Evolutionary conservation across 1,140 invertebrate genomes (phyloP), one percentile per base, ranked within the genome.

Genomic region (Halyomorpha halys): DNA sequence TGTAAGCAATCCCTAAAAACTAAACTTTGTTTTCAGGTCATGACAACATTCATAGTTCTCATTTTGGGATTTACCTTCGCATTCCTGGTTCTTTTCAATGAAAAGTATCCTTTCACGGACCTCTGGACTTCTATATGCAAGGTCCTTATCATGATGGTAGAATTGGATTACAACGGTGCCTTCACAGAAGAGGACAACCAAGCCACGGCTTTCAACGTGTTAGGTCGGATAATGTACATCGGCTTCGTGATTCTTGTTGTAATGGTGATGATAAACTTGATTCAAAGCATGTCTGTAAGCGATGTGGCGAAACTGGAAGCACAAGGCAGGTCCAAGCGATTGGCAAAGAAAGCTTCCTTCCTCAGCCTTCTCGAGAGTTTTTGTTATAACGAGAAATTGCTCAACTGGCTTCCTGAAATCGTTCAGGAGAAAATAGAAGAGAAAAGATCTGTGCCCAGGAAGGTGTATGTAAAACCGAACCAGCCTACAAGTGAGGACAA

Each of bases 131-230:
- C 78, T 5, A 65, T 81, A n/a, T 70, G 78, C 3, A 80, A 78
- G 69, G 80, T 79, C 5, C 71, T 77, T 4, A 79, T 80, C 53
- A 82, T 82, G 81, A 79, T 78, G 68, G 79, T 79, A 16, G 81
- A 82, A 69, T 78, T 79, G 65, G 77, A 82, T 66, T 82, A 79
- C 67, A 68, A 70, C 16, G 71, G 72, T 34, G 68, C 76, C 18
- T 78, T 79, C 68, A 23, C 18, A 25, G 53, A 21, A 19, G 65
- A 71, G 4, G 49, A 62, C n/a, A 66, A 63, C 16, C 18, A 16
- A 15, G 23, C 54, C 19, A 53, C 53, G 62, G 63, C 63, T n/a
- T 30, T 60, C 18, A 44, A 65, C 66, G 64, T 71, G 69, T 62
- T 71, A 27, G 71, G 62, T 62, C 71, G 73, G 65, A 67, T 70